Base-by-base conservation (phyloP, 2,888 invertebrate genomes). In the Drosophila imparisetae region DNA sequence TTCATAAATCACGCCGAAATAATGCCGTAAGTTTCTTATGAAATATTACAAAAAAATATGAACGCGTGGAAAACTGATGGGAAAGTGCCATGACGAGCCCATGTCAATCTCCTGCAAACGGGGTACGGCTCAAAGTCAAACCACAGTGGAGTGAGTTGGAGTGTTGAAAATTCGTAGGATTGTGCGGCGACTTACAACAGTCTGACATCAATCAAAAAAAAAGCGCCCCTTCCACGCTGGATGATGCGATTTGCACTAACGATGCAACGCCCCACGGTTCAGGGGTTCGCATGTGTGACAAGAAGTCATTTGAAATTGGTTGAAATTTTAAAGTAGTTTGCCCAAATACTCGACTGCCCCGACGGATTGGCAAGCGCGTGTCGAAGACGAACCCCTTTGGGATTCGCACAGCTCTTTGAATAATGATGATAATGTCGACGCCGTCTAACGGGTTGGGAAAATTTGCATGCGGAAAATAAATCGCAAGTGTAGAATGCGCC, bases 171-270 rank as follows among this genome's bases (percentile, higher is more conserved):
- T 65, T 62, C 58, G 59, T 53, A 50, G 70, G 78, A 78, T 78
- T 29, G 61, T 36, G 57, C 27, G 58, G 80, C 69, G 87, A 87
- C 89, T 85, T 85, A 89, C 85, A 85, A 82, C 80, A 83, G 79
- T 81, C 89, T 85, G 87, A 91, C 92, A 91, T 92, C 92, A 92
- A 91, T 91, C 91, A 91, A 86, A 30, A 36, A 36, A 36, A 18
- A 18, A 81, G 72, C 49, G 66, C 66, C 60, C 66, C 63, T 61
- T 3, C 13, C 4, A 15, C 15, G 24, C 59, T 45, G 78, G 81
- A 74, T 81, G 90, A 89, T 86, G 77, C 89, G 88, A 90, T 90
- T 90, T 89, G 69, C 78, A 88, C 86, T 86, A 86, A 86, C 86
- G 86, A 86, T 90, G 86, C 80, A 80, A 66, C 63, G 68, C 64